Base-by-base conservation (phyloP, 2,797 vertebrate species). In the Arnoldichthys spilopterus region DNA sequence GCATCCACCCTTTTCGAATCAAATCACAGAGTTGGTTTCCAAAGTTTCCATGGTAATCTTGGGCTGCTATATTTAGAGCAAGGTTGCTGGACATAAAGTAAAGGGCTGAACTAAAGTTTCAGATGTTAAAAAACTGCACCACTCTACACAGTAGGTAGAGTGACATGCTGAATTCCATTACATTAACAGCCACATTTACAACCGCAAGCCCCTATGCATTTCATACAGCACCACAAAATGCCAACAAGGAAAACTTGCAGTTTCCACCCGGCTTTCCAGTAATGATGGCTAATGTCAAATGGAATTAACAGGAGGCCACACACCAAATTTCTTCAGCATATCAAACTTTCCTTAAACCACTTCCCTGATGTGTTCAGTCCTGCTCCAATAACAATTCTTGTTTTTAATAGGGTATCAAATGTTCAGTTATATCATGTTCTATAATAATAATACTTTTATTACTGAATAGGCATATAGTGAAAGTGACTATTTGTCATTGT, bases 171-270 rank as follows among this genome's bases (percentile, higher is more conserved):
- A 8, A 69, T 30, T 6, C 6, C 15, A 18, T 26, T 26, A 30
- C 22, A 71, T 1, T 22, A 53, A 30, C 34, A 28, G 26, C 22
- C 13, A 69, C 37, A 24, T 34, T 69, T 6, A 22, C 26, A 28
- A 22, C 20, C 5, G 12, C 22, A 8, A 59, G 20, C 58, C 54
- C 30, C 28, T 13, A 47, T 18, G 71, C 12, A 15, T 49, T 40
- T 54, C 32, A 67, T 49, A 72, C 15, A 62, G 56, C 32, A 77
- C 24, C 40, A 78, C 72, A 75, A 30, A 59, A 22, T 4, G 26
- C 59, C 51, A 51, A 56, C 76, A 82, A 82, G 64, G 53, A 78
- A 83, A 69, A 59, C 58, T 30, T 6, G 4, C 58, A 28, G 15
- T 70, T 70, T 77, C 73, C 63, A 53, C n/a, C 37, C 24, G 0